phyloP scores from a whole-genome alignment of 92 coral and sea anemone species.

The Metridium senile region DNA sequence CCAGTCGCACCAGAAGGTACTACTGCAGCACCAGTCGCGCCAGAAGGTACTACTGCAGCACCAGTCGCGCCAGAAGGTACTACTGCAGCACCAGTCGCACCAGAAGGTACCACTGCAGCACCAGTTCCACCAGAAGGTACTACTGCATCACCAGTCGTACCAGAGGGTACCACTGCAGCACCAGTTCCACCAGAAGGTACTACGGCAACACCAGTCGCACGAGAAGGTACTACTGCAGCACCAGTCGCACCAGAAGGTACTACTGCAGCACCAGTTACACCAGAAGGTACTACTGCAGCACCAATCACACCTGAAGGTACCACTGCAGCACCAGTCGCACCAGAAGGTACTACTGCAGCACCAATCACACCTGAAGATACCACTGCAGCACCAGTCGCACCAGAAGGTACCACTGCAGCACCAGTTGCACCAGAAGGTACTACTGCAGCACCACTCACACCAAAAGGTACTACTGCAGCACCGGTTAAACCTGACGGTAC shows the following conservation, averaged over 20 bases:
- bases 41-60: neutral
- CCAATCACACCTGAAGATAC: neutral
- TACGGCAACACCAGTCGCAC: neutral
- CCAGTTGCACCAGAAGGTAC: too few species aligned
- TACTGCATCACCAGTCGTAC: neutral
- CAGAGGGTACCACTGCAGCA: neutral
- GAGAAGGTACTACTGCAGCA: constrained; percentile 5
- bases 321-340: constrained; percentile 9
- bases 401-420: too few species aligned
- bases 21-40: neutral
- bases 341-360: neutral
- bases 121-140: neutral
- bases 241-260: neutral
- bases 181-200: neutral
- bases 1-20: neutral
- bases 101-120: neutral
- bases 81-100: constrained; percentile 8
- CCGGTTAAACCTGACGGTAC: neutral
- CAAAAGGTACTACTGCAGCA: constrained; percentile 7
- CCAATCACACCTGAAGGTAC: neutral
- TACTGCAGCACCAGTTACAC: neutral
- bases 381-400: constrained; percentile 9
- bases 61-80: neutral
- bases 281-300: neutral
- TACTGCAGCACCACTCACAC: neutral